A percentile compares a stretch with the other conserved stretches of the same genome.
Conservation (phyloP, 2,797 vertebrate species). For the Tachyglossus aculeatus region DNA sequence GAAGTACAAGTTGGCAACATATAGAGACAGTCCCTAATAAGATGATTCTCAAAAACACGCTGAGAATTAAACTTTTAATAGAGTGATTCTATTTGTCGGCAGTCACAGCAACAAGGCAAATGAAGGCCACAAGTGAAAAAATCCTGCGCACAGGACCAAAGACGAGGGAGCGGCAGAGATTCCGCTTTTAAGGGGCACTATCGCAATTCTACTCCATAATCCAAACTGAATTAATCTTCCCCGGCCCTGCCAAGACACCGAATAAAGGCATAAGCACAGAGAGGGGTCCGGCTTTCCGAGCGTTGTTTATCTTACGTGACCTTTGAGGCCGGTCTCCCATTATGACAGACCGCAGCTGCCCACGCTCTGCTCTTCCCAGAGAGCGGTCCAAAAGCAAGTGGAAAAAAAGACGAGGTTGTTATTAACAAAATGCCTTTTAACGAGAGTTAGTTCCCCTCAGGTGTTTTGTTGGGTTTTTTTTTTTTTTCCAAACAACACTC, state of each 20-base stretch:
- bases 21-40: background rate
- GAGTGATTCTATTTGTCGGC: background rate
- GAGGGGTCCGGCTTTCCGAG: background rate
- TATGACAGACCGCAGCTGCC: background rate
- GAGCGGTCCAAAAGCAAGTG: background rate
- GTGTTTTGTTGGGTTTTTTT: background rate
- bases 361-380: background rate
- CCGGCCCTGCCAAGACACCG: background rate
- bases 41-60: background rate
- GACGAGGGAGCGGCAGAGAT: background rate
- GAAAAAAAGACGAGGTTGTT: background rate
- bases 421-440: constrained; percentile 7
- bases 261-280: background rate
- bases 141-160: background rate
- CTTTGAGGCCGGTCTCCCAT: background rate
- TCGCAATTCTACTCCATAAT: background rate
- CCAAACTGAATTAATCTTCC: too few species aligned
- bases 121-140: background rate
- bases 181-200: accelerated
- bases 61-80: background rate
- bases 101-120: background rate
- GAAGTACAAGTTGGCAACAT: too few species aligned
- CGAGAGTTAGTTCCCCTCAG: background rate
- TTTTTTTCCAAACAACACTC: background rate
- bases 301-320: background rate